Conservation (phyloP, 2,797 vertebrate species). For the Pangasius djambal region DNA sequence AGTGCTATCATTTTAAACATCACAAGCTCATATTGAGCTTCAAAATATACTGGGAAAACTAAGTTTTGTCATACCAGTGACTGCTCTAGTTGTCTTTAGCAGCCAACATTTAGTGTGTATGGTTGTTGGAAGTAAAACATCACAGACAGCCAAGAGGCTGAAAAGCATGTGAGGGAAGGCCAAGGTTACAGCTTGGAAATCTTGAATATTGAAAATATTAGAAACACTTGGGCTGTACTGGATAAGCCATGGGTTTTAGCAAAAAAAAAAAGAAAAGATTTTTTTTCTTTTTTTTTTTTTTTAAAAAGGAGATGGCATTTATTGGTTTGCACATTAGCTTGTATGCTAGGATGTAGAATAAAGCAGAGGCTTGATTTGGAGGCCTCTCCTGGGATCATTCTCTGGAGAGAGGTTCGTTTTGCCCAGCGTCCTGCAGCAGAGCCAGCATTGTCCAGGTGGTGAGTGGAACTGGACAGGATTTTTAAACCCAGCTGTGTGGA, state of each 20-base stretch:
- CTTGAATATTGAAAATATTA: slow-evolving; percentile 14
- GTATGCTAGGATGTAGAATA: slow-evolving; percentile 8
- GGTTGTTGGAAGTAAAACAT: background rate
- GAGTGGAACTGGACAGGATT: slow-evolving; percentile 29
- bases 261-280: background rate
- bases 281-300: too few species aligned
- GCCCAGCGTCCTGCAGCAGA: slow-evolving; percentile 28
- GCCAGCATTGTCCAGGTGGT: slow-evolving; percentile 49
- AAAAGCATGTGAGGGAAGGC: background rate
- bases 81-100: background rate
- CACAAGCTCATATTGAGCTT: background rate
- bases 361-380: slow-evolving; percentile 1
- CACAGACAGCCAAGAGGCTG: background rate
- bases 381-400: background rate
- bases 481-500: slow-evolving; percentile 28
- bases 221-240: background rate
- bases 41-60: background rate
- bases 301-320: background rate
- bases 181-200: background rate
- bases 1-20: too few species aligned
- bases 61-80: background rate
- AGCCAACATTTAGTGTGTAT: background rate
- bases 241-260: background rate
- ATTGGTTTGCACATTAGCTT: slow-evolving; percentile 13
- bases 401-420: slow-evolving; percentile 26